Evolutionary conservation across 2,888 invertebrate genomes (phyloP).

Genomic region (Drosophila emarginata): DNA sequence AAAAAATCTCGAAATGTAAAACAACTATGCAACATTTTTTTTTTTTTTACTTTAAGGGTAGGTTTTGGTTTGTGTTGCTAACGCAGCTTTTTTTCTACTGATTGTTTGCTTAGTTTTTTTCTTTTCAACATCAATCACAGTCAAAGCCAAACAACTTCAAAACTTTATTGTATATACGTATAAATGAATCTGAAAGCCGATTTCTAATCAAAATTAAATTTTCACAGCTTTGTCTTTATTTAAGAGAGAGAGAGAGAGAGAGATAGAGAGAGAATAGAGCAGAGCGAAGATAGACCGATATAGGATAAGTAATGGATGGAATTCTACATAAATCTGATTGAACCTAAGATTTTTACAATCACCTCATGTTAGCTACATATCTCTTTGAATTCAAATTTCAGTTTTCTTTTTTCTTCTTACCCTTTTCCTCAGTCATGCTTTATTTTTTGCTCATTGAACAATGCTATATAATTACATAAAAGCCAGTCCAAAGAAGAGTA

Average conservation of each 20-base stretch:
- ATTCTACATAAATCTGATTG: background rate
- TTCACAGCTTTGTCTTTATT: too few species aligned
- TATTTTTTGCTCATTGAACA: slow-evolving; percentile 46
- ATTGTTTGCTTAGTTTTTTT: slow-evolving; percentile 14
- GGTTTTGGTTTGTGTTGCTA: slow-evolving; percentile 33
- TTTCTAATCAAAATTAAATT: too few species aligned
- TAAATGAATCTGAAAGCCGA: too few species aligned
- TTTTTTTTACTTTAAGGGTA: slow-evolving; percentile 58
- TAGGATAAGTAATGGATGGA: background rate
- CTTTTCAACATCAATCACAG: slow-evolving; percentile 42
- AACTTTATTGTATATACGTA: background rate
- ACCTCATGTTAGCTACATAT: background rate
- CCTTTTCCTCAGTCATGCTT: slow-evolving; percentile 4
- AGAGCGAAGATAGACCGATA: too few species aligned
- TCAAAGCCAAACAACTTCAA: slow-evolving; percentile 37
- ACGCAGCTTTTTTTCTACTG: slow-evolving; percentile 24
- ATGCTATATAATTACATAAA: slow-evolving; percentile 75
- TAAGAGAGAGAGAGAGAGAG: too few species aligned
- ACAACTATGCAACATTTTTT: slow-evolving; percentile 65
- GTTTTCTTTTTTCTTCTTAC: background rate
- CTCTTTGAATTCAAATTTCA: slow-evolving; percentile 48
- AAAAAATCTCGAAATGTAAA: slow-evolving; percentile 73
- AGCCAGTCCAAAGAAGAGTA: slow-evolving; percentile 52
- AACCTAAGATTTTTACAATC: too few species aligned
- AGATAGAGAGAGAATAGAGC: too few species aligned